Base-by-base conservation (phyloP, 2,113 vertebrate species). In the Holacanthus passer region DNA sequence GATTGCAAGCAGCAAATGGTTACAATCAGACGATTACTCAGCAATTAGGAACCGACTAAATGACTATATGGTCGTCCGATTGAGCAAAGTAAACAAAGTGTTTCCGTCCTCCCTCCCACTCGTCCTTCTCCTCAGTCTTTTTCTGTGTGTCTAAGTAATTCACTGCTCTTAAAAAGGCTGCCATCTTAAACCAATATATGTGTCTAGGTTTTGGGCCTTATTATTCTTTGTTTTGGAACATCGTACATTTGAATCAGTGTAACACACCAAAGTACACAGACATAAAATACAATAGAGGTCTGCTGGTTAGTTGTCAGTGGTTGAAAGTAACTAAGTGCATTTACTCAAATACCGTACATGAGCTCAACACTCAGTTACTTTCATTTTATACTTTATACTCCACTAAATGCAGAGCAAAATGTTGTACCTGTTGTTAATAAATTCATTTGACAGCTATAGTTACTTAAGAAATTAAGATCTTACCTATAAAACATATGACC, bases 41-140 rank as follows among this genome's bases (percentile, higher is more conserved):
- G 94, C 92, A 91, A 96, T 96, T 95, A 95, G 92, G 85, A 82
- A 85, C 73, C 88, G 41, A 70, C 89, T 83, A 85, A 90, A 94
- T 93, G 79, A 93, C 66, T 94, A 93, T 94, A 95, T 93, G 89
- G 59, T 91, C 70, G 45, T 73, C 69, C 81, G 91, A 93, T 91
- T 72, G 79, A 89, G 86, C 45, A 88, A 68, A 77, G 92, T 82
- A 93, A 94, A 95, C 92, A 94, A 10, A 31, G 74, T 58, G 60
- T 79, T 86, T 83, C 83, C 50, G 37, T 72, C n/a, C 41, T 60
- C n/a, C 39, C n/a, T 48, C 35, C 50, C 62, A 43, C 37, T n/a
- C 27, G 4, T 27, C 52, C 13, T 37, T 50, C 17, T 32, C 29
- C 58, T 83, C 72, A 55, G 7, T 56, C 35, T 80, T 68, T 62